Percentiles rank a stretch among this genome's conserved stretches.
These are phyloP conservation scores for Chaetogeoica ovagalla DNA, from an alignment of 2,888 invertebrate species.

Conservation along the genomic window DNA sequence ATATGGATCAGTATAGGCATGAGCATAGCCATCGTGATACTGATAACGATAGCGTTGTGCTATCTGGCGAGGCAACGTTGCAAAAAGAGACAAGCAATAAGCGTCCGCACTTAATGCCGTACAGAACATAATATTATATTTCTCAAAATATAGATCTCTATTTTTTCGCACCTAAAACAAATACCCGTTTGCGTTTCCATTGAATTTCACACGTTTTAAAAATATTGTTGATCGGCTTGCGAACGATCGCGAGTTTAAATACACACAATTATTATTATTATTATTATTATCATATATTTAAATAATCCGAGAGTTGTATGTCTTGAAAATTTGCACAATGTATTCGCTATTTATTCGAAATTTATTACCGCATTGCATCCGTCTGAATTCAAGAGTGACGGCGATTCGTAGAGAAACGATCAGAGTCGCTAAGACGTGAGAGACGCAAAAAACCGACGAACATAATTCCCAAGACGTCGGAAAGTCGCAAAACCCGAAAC, in stretches of 20 bases:
- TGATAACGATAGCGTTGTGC: slow-evolving; percentile 80
- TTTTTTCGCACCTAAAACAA: background rate
- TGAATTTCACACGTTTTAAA: background rate
- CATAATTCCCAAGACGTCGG: too few relatives aligned
- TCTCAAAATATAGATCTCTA: background rate
- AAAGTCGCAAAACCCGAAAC: too few relatives aligned
- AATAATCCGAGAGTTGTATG: too few relatives aligned
- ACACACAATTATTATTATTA: too few relatives aligned
- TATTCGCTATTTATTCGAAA: too few relatives aligned
- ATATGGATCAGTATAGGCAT: slow-evolving; percentile 88
- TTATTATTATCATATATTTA: background rate
- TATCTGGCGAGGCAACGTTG: slow-evolving; percentile 81
- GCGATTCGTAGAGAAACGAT: too few relatives aligned
- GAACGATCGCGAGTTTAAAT: too few relatives aligned
- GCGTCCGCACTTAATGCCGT: slow-evolving; percentile 55
- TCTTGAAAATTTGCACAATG: too few relatives aligned
- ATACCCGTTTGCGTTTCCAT: background rate
- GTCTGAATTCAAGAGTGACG: too few relatives aligned
- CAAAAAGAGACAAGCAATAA: slow-evolving; percentile 69
- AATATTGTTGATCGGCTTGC: background rate
- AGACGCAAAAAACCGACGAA: too few relatives aligned
- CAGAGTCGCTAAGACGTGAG: too few relatives aligned
- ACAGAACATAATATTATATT: background rate
- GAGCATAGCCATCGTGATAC: slow-evolving; percentile 78
- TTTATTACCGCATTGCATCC: too few relatives aligned